Percentiles rank a stretch among this genome's conserved stretches.
phyloP scores from a whole-genome alignment of 2,113 vertebrate genomes.

The Gavia stellata region DNA sequence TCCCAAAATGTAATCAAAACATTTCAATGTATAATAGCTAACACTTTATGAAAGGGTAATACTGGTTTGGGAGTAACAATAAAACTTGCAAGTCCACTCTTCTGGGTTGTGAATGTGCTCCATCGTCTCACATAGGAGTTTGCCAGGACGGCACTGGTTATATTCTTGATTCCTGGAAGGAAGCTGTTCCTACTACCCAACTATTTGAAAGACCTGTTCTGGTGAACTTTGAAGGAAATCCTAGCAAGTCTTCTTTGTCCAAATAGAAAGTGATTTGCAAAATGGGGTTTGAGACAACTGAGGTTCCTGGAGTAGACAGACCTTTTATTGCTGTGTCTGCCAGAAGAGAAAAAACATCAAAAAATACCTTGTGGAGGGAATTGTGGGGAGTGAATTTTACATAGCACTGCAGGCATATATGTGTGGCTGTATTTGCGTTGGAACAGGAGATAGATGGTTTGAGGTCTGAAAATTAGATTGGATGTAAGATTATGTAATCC shows the following conservation, averaged over 20 bases:
- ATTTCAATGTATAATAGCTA: neutral
- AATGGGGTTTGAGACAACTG: neutral
- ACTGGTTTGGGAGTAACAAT: neutral
- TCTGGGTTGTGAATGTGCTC: neutral
- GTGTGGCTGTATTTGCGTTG: neutral
- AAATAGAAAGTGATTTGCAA: neutral
- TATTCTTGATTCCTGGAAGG: neutral
- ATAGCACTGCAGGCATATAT: neutral
- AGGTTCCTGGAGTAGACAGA: neutral
- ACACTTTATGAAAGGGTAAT: neutral
- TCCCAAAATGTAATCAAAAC: neutral
- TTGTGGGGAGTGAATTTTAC: neutral
- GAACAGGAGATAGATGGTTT: neutral
- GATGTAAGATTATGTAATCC: neutral
- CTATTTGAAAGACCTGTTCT: neutral
- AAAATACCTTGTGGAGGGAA: neutral
- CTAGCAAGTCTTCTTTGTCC: neutral
- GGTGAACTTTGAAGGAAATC: neutral
- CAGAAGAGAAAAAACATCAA: neutral
- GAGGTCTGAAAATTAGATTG: neutral
- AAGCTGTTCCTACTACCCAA: neutral
- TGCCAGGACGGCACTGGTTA: neutral
- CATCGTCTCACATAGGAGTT: neutral
- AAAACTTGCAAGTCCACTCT: neutral
- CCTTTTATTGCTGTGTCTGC: neutral